Evolutionary conservation across 2,888 invertebrate genomes (phyloP).

Genomic region (Sesia bembeciformis): DNA sequence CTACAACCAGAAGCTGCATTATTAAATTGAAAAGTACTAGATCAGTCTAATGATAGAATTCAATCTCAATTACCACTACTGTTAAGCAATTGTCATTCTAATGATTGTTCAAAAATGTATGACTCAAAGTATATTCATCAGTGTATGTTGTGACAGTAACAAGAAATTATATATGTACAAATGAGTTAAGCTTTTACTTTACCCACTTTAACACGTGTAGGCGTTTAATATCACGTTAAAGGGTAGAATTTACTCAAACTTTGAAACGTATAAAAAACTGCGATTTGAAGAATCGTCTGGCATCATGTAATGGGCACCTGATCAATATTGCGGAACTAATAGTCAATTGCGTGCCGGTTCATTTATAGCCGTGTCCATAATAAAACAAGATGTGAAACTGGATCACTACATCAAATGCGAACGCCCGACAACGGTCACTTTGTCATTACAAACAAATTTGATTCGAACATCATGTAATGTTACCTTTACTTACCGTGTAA

Average conservation of each 20-base stretch:
- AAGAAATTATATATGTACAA: not conserved
- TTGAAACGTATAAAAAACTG: not conserved
- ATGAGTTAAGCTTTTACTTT: not conserved
- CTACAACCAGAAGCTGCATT: no score
- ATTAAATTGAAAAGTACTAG: no score
- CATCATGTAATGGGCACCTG: slow-evolving; percentile 27
- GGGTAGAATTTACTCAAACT: not conserved
- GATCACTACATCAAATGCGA: slow-evolving; percentile 44
- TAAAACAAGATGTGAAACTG: slow-evolving; percentile 51
- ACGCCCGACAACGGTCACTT: slow-evolving; percentile 64
- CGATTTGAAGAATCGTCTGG: not conserved
- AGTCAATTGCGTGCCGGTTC: slow-evolving; percentile 46
- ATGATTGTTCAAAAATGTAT: no score
- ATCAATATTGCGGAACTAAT: slow-evolving; percentile 42
- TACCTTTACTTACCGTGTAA: slow-evolving; percentile 55
- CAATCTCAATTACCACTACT: no score
- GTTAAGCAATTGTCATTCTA: no score
- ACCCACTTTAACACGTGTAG: slow-evolving; percentile 16
- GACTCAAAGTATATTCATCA: not conserved
- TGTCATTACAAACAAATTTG: slow-evolving; percentile 58
- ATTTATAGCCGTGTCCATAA: slow-evolving; percentile 49
- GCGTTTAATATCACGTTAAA: slow-evolving; percentile 21
- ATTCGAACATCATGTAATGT: slow-evolving; percentile 29
- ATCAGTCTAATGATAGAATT: no score
- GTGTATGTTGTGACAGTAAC: not conserved